Evolutionary conservation across 2,113 vertebrate genomes (phyloP), one percentile per base, ranked within the genome.

Genomic region (Choloepus hoffmanni): DNA sequence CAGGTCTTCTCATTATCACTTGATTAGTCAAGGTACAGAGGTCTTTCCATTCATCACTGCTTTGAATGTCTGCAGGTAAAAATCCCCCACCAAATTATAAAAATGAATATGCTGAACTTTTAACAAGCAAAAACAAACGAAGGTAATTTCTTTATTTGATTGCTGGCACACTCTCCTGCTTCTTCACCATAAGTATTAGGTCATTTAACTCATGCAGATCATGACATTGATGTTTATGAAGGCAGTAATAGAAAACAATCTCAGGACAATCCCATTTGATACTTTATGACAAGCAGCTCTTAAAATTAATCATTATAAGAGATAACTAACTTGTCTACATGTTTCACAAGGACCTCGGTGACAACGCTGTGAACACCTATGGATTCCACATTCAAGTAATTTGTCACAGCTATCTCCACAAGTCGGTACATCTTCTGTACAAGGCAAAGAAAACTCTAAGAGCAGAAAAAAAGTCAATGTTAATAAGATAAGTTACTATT

Each of bases 351-450:
- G 98, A 91, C 99, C 99, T 93, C 99, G 98, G 98, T 99, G 99
- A 98, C 99, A 99, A 84, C 99, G 99, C 98, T 99, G 99, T 5
- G 99, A 99, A 97, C 99, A 99, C 96, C 98, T 99, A 98, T 99
- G 99, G 89, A 99, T 98, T 81, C 98, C 99, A 97, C 99, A 99
- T 1, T 99, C 99, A 92, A 99, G 98, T 15, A 90, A 96, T 96
- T 99, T 99, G 92, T 99, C 99, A 93, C 99, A 99, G 53, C 99
- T 99, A 86, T 99, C 99, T 0, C 99, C 99, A 45, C 99, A 99
- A 15, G 99, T 99, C 67, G 98, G 98, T 55, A 99, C 99, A 87
- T 99, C 99, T 98, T 99, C 99, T 1, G 99, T 99, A 97, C 99
- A 99, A 1, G 99, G 99, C 96, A 99, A 98, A 15, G 98, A 98